These are phyloP conservation scores for Peromyscus californicus DNA, from an alignment of 2,113 vertebrate genomes.

Conservation along the genomic window DNA sequence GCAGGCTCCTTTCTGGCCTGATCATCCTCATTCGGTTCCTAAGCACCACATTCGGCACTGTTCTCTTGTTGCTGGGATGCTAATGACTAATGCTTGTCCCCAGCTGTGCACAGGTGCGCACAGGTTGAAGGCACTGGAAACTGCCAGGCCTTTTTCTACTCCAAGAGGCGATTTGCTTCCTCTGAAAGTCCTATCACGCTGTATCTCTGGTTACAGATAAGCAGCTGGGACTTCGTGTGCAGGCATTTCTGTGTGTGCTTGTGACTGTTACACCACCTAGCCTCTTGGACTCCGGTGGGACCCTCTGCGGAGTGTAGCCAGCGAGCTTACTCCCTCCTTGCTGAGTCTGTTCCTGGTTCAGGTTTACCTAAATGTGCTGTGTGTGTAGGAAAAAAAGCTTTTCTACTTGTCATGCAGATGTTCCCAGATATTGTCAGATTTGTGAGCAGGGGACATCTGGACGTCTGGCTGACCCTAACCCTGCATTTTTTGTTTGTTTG, in stretches of 20 bases:
- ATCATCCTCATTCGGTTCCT: neutral
- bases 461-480: neutral
- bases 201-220: neutral
- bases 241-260: neutral
- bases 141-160: neutral
- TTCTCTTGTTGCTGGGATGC: neutral
- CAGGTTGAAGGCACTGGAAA: fast-evolving
- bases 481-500: neutral
- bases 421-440: neutral
- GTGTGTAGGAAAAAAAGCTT: neutral
- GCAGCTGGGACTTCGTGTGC: neutral
- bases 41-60: neutral
- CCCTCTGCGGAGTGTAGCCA: neutral
- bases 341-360: neutral
- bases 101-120: neutral
- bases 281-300: neutral
- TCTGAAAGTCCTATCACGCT: neutral
- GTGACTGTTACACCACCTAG: neutral
- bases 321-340: neutral
- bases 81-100: neutral
- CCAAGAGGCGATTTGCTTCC: neutral
- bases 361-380: neutral
- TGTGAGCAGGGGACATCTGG: neutral
- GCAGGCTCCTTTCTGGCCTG: neutral
- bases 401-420: neutral